Base-by-base conservation (phyloP, 2,888 invertebrate genomes). In the Vandiemenella viatica region DNA sequence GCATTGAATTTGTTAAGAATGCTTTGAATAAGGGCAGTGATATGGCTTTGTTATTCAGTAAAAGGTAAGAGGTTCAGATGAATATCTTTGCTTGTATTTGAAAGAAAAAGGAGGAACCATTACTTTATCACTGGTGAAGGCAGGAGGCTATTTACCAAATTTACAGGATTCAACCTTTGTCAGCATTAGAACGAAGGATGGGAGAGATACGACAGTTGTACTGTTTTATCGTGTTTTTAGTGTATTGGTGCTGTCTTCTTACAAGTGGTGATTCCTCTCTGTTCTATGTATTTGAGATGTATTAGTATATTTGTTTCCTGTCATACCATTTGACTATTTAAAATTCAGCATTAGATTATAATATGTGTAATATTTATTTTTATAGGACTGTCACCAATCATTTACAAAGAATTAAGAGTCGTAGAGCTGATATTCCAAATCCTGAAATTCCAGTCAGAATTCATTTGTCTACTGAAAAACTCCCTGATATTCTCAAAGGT, bases 371-470 rank as follows among this genome's bases (percentile, higher is more conserved):
- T 22, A 15, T 43, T 17, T 44, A 37, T 21, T 22, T 19, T 50
- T 57, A 4, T 46, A 67, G 67, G 49, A 65, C 65, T 42, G 63
- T 69, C 8, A 77, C 79, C 43, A 74, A 75, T 56, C 86, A 87
- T 68, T 71, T 87, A 59, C 83, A 83, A 66, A 75, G 86, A 62
- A 80, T 88, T 60, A 88, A 87, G 68, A 79, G 80, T 59, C 79
- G 83, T 54, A 74, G 87, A 58, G 87, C 87, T 3, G 87, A 88
- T 69, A 87, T 88, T 63, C 88, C 88, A 55, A 88, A 88, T 73
- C 88, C 88, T 16, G 87, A 88, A 69, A 85, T 88, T 58, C 87
- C 87, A 26, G 86, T 88, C 55, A 74, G 87, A 60, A 86, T 88
- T 65, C 77, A 81, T 64, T 72, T 87, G 51, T 79, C 81, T 26